Conservation (phyloP, 2,797 vertebrate species). For the Gambelia wislizenii region DNA sequence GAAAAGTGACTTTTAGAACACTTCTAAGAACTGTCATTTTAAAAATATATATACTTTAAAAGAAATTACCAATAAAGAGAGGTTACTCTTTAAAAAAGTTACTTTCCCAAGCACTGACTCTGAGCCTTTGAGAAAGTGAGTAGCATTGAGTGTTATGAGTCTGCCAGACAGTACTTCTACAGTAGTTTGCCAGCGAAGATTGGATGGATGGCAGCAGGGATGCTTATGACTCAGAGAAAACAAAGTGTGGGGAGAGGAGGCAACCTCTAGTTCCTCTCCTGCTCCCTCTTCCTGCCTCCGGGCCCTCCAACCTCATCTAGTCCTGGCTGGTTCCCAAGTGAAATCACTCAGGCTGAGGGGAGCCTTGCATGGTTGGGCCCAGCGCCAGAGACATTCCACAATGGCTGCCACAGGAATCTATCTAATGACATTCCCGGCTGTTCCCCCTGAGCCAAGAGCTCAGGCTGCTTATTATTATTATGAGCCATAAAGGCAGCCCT, state of each 20-base stretch:
- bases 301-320: background rate
- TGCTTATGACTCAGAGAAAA: slow-evolving; percentile 14
- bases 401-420: slow-evolving; percentile 5
- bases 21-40: too few relatives aligned
- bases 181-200: too few relatives aligned
- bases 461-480: background rate
- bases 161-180: too few relatives aligned
- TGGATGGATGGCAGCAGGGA: background rate
- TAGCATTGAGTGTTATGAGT: background rate
- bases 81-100: too few relatives aligned
- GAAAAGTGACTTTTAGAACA: too few relatives aligned
- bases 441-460: slow-evolving; percentile 10
- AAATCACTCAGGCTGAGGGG: background rate
- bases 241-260: background rate
- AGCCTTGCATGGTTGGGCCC: background rate
- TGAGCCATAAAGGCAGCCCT: background rate
- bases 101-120: background rate
- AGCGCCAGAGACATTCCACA: background rate
- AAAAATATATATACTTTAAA: too few relatives aligned
- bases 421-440: slow-evolving; percentile 30
- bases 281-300: too few relatives aligned
- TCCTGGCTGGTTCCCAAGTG: slow-evolving; percentile 2
- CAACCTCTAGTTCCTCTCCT: background rate
- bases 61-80: too few relatives aligned
- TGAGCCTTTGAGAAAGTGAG: background rate